Evolutionary conservation across 1,140 invertebrate genomes (phyloP).

Genomic region (Polyergus mexicanus): DNA sequence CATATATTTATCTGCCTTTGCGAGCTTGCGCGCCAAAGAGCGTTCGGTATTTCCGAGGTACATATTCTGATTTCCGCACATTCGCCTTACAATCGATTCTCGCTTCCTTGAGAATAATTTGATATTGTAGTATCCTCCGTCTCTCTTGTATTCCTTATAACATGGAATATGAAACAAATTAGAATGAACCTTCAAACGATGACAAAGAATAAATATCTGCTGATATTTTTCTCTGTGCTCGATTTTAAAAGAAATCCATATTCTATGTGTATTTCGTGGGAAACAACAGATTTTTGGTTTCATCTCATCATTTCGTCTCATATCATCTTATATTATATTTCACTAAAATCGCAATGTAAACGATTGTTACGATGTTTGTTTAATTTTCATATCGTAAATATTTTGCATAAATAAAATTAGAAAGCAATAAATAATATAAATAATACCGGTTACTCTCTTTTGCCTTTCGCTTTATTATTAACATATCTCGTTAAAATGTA

Average conservation of each 20-base stretch:
- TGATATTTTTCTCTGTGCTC: not conserved
- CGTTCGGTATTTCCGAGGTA: not conserved
- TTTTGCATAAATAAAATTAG: not conserved
- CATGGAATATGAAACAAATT: not conserved
- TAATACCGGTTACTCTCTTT: not conserved
- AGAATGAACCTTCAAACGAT: not conserved
- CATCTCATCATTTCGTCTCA: not conserved
- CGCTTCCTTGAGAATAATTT: conserved; percentile 25
- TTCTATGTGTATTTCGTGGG: not conserved
- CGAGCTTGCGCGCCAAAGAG: conserved; percentile 41
- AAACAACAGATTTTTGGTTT: not conserved
- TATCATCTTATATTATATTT: not conserved
- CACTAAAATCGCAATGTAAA: not conserved
- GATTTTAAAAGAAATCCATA: not conserved
- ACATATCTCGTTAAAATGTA: not conserved
- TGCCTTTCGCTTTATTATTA: not conserved
- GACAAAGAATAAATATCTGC: conserved; percentile 3
- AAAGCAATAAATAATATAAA: not conserved
- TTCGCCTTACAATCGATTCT: conserved; percentile 42
- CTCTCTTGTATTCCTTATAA: not conserved
- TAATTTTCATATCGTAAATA: not conserved
- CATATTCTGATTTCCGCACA: conserved; percentile 13
- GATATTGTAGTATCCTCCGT: not conserved
- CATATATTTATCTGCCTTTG: conserved; percentile 33
- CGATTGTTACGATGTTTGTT: not conserved